A percentile compares a stretch with the other conserved stretches of the same genome.
These are phyloP conservation scores for Epistrophe eligans DNA, from an alignment of 2,888 invertebrate species.

Conservation along the genomic window DNA sequence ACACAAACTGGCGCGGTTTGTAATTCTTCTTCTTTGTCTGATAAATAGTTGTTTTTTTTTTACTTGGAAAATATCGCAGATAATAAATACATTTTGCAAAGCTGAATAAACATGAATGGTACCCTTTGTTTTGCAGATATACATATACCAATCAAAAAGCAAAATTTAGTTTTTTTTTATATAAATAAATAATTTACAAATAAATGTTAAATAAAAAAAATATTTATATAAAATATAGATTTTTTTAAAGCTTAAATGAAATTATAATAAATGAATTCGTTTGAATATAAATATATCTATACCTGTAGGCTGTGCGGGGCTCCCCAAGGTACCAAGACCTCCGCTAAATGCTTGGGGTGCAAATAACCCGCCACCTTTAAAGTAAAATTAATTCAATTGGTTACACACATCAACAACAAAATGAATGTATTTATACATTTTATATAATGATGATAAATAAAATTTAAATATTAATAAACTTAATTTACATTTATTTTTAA, in stretches of 20 bases:
- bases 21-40: not conserved
- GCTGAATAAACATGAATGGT: conserved; percentile 28
- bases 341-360: conserved; percentile 82
- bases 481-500: not conserved
- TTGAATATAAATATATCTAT: conserved; percentile 65
- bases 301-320: conserved; percentile 80
- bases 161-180: too few relatives aligned
- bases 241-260: not conserved
- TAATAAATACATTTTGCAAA: conserved; percentile 22
- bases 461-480: conserved; percentile 5
- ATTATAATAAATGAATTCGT: conserved; percentile 37
- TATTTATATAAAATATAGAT: not conserved
- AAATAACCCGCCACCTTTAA: conserved; percentile 83
- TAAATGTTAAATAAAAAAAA: not conserved
- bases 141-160: too few relatives aligned
- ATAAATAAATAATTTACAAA: not conserved
- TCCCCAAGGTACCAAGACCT: conserved; percentile 84
- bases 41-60: conserved; percentile 2
- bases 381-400: conserved; percentile 66
- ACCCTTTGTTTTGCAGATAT: not conserved
- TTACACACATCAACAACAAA: conserved; percentile 43
- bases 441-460: conserved; percentile 18
- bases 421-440: conserved; percentile 3
- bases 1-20: not conserved
- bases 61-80: not conserved